Percentiles rank a stretch among this genome's conserved stretches.
Evolutionary conservation across 2,113 vertebrate genomes (phyloP).

Genomic region (Burhinus oedicnemus): DNA sequence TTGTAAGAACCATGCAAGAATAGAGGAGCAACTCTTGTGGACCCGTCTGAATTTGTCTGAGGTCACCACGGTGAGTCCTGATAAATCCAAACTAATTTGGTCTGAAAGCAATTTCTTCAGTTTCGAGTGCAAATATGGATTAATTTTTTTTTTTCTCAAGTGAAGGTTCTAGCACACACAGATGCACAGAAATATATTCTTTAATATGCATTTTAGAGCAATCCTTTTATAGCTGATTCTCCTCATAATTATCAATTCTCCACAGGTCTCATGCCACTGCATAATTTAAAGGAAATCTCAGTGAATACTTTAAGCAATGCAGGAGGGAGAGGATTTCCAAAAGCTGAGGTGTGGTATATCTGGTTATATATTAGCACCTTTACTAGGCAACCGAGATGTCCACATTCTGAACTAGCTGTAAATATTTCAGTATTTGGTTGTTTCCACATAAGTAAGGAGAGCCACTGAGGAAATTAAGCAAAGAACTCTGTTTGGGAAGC

Average conservation of each 20-base stretch:
- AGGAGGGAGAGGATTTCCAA: background rate
- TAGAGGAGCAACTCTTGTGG: background rate
- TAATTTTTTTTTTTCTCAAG: background rate
- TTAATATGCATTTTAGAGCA: background rate
- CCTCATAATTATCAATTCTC: background rate
- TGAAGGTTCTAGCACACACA: background rate
- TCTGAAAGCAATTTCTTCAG: background rate
- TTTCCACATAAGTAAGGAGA: background rate
- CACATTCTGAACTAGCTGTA: background rate
- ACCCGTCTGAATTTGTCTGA: background rate
- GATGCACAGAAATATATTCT: background rate
- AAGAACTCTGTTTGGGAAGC: background rate
- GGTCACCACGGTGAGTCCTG: background rate
- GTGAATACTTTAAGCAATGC: background rate
- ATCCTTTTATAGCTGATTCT: background rate
- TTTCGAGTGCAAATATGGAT: background rate
- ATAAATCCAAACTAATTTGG: background rate
- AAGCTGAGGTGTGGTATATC: background rate
- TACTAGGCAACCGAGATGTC: background rate
- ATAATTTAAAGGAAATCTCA: constrained; percentile 5
- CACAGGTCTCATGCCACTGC: background rate
- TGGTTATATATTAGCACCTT: background rate
- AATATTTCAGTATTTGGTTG: background rate
- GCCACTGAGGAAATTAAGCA: background rate
- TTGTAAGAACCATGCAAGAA: background rate